Base-by-base conservation (phyloP, 2,888 invertebrate genomes). In the Dynastes tityus region DNA sequence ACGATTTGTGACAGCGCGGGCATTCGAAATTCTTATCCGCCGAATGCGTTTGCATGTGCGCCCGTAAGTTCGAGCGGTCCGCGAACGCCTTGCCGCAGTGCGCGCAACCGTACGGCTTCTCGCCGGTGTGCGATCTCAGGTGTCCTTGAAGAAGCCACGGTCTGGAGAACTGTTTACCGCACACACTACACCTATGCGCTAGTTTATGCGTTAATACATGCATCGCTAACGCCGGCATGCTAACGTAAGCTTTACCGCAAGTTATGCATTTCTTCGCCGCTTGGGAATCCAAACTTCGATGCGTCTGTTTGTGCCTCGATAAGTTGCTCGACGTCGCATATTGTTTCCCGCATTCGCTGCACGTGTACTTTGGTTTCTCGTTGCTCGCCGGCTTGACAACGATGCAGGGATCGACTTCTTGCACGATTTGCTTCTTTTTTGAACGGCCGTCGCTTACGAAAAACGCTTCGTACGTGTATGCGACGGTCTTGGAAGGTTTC, bases 161-260 rank as follows among this genome's bases (percentile, higher is more conserved):
- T 40, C 98, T 92, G 13, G 97, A 97, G 90, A 98, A 98, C 86
- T 96, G 93, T 88, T 98, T 98, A 77, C 96, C 97, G 89, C 98
- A 98, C 40, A 97, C 94, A 70, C 94, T 93, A 88, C 98, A 98
- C 84, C 95, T 94, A 90, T 98, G 98, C 37, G 94, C 94, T 85
- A 98, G 91, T 87, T 97, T 97, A 90, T 98, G 98, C 67, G 97
- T 98, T 61, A 95, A 91, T 81, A 97, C 94, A 88, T 96, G 97
- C 95, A 96, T 98, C 63, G 98, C 97, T 78, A 98, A 91, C 0
- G 98, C 98, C 0, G 98, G 98, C 98, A 98, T 98, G 82, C 96
- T 96, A 68, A 98, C 98, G 89, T 98, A 98, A 2, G 97, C 96
- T 89, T 98, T 97, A 82, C 96, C 96, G 89, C 98, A 98, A 82